phyloP scores from a whole-genome alignment of 1,140 invertebrate species.

The Drosophila albomicans region DNA sequence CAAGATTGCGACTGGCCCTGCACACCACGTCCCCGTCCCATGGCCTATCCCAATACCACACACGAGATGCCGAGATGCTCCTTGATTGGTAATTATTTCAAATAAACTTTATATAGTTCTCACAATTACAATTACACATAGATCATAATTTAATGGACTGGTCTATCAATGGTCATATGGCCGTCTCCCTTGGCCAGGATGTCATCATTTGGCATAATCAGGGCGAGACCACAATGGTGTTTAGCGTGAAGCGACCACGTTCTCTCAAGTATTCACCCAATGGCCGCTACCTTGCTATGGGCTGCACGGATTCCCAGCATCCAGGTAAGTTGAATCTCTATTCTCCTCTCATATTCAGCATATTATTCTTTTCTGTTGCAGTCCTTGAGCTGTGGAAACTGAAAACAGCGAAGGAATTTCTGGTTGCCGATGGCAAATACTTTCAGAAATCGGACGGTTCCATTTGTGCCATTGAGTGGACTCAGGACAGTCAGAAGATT shows the following conservation, averaged over 20 bases:
- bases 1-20: constrained; percentile 70
- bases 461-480: constrained; percentile 74
- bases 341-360: not conserved
- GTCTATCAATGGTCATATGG: constrained; percentile 72
- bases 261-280: constrained; percentile 68
- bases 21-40: constrained; percentile 58
- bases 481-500: constrained; percentile 48
- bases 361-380: not conserved
- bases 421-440: constrained; percentile 59
- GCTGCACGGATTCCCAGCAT: constrained; percentile 57
- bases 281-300: constrained; percentile 70
- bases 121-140: not conserved
- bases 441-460: constrained; percentile 47
- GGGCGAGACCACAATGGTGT: constrained; percentile 69
- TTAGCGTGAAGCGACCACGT: constrained; percentile 59
- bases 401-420: constrained; percentile 43
- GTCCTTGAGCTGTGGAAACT: constrained; percentile 76
- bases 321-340: constrained; percentile 42
- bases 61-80: constrained; percentile 64
- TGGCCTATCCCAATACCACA: constrained; percentile 67
- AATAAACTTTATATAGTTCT: not conserved
- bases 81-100: constrained; percentile 29
- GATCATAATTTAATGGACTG: constrained; percentile 78
- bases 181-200: constrained; percentile 66
- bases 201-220: constrained; percentile 72